Base-by-base conservation (phyloP, 2,113 vertebrate genomes). In the Thinocorus orbignyianus region DNA sequence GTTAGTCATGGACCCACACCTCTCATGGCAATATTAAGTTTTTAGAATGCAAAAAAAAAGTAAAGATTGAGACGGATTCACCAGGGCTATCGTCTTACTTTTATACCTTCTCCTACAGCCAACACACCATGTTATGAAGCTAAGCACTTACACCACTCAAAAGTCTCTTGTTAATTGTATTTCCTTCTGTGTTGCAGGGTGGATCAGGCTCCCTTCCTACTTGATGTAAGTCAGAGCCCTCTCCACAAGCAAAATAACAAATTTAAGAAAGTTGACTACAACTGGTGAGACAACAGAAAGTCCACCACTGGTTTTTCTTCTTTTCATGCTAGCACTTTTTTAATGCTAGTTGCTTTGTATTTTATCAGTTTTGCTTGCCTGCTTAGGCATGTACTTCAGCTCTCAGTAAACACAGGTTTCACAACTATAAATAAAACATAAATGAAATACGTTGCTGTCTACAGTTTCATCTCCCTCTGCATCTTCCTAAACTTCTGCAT, bases 401-500 rank as follows among this genome's bases (percentile, higher is more conserved):
- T 54, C 71, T 46, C 60, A 80, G 41, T 37, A 94, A 95, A 82
- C 49, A 80, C 13, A 33, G 37, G 46, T 83, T 91, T 90, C 90
- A 80, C 28, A 66, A 23, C 31, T n/a, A 93, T 77, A 81, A 93
- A 91, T 81, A 91, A 92, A 88, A 86, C 58, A 64, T 33, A 85
- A 33, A 78, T n/a, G 42, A 80, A 93, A 82, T 73, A 70, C 31
- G 30, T 46, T 80, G 42, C 28, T 71, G 20, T 31, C 71, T 85
- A 54, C 37, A 62, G 16, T 55, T 92, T 80, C 68, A 83, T 46
- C 30, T 91, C 72, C 76, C 69, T 46, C 68, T 77, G 77, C 46
- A 54, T 60, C 74, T 88, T 68, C 44, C 55, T 79, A 58, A 88
- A 69, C 58, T 71, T 71, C 61, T 62, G 42, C 42, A 52, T 94